These are phyloP conservation scores for Rhinogobio ventralis DNA, from an alignment of 2,797 vertebrate species.

Conservation along the genomic window DNA sequence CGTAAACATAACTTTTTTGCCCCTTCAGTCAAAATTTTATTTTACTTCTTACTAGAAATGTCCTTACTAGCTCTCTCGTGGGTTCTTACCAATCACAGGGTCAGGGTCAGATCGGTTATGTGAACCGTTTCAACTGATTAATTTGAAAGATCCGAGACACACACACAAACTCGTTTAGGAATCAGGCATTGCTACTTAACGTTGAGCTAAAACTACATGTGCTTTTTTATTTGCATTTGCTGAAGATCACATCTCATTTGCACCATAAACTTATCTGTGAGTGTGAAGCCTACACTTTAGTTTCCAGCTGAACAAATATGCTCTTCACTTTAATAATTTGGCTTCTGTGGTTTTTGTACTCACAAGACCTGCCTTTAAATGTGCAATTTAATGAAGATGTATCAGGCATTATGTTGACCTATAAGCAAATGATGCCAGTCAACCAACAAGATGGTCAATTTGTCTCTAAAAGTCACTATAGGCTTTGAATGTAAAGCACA, in stretches of 20 bases:
- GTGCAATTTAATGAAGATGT: background rate
- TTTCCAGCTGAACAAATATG: background rate
- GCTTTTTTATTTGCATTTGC: slow-evolving; percentile 21
- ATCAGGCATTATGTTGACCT: slow-evolving; percentile 10
- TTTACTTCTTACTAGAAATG: background rate
- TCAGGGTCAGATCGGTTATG: background rate
- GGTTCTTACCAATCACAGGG: background rate
- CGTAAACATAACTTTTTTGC: background rate
- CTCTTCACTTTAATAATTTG: background rate
- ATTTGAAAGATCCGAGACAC: background rate
- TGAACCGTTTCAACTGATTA: background rate
- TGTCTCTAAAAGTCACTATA: background rate
- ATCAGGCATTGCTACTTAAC: background rate
- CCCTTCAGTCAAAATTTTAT: background rate
- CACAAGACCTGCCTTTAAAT: background rate
- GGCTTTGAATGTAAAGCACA: slow-evolving; percentile 1
- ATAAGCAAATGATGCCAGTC: slow-evolving; percentile 31
- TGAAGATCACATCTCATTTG: slow-evolving; percentile 14
- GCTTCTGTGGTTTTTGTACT: background rate
- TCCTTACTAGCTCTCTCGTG: background rate
- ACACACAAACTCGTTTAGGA: background rate
- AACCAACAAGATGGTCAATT: background rate
- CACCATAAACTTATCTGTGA: background rate
- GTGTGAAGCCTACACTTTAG: background rate
- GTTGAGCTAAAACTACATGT: background rate